Evolutionary conservation across 2,797 vertebrate genomes (phyloP).

Genomic region (Nannoperca obscura): DNA sequence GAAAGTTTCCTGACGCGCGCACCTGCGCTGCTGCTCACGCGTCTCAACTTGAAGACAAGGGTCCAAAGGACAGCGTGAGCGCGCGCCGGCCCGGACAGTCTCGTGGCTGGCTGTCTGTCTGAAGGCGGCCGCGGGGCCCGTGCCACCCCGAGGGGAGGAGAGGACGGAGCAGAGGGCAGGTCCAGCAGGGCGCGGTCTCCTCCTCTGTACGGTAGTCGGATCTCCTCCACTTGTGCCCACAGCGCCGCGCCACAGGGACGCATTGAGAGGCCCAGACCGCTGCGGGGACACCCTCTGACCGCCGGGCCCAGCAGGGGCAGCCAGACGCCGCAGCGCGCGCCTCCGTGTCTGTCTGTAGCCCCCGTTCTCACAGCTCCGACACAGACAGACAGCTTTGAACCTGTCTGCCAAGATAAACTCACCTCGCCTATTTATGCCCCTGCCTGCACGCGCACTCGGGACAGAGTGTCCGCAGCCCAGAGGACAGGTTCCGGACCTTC

Average conservation of each 20-base stretch:
- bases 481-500: constrained; percentile 34
- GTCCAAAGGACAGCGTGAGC: constrained; percentile 69
- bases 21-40: constrained; percentile 48
- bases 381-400: constrained; percentile 82
- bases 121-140: constrained; percentile 61
- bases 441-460: constrained; percentile 70
- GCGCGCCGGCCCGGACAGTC: constrained; percentile 48
- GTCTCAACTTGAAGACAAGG: constrained; percentile 35
- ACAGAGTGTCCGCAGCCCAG: constrained; percentile 72
- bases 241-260: constrained; percentile 79
- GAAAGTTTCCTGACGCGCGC: constrained; percentile 13
- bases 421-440: constrained; percentile 85
- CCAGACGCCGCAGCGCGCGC: constrained; percentile 75
- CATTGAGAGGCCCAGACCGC: constrained; percentile 81
- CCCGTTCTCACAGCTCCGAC: constrained; percentile 83
- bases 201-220: constrained; percentile 84
- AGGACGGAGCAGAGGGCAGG: constrained; percentile 81
- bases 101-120: constrained; percentile 53
- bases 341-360: constrained; percentile 76
- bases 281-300: constrained; percentile 88
- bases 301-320: constrained; percentile 82
- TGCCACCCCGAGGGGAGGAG: constrained; percentile 78
- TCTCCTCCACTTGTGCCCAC: constrained; percentile 86
- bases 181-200: constrained; percentile 91
- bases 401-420: constrained; percentile 87